These are phyloP conservation scores for Cordilura impudica DNA, from an alignment of 2,888 invertebrate genomes.

Conservation along the genomic window DNA sequence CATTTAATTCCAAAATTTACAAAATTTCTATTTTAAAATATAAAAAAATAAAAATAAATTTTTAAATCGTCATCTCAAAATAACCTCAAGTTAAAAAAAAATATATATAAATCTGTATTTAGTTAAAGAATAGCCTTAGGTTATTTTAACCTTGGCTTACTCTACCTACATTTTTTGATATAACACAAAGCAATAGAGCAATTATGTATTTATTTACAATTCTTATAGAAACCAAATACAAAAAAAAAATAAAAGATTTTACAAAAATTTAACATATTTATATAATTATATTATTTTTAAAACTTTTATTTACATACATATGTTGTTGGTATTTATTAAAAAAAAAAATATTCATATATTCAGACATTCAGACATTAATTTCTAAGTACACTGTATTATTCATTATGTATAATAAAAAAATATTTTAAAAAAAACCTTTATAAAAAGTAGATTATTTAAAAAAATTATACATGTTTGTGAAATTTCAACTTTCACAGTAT, in stretches of 20 bases:
- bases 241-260: neutral
- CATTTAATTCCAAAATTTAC: neutral
- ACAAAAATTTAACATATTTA: neutral
- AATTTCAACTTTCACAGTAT: neutral
- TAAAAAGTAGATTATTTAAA: too few species aligned
- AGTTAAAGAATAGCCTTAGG: too few species aligned
- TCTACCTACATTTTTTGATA: too few species aligned
- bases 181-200: neutral
- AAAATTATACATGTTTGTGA: too few species aligned
- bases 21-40: too few species aligned
- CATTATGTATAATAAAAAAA: neutral
- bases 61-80: neutral
- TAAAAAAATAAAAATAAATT: neutral
- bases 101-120: too few species aligned
- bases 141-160: too few species aligned
- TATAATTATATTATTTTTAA: neutral
- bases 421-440: neutral
- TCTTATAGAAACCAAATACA: neutral
- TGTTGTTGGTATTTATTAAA: conserved; percentile 1
- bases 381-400: neutral
- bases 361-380: neutral
- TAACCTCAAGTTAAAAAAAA: too few species aligned
- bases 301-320: neutral
- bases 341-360: neutral
- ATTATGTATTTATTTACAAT: neutral